Evolutionary conservation across 2,888 invertebrate genomes (phyloP), one percentile per base, ranked within the genome.

Genomic region (Dysmachus trigonus): DNA sequence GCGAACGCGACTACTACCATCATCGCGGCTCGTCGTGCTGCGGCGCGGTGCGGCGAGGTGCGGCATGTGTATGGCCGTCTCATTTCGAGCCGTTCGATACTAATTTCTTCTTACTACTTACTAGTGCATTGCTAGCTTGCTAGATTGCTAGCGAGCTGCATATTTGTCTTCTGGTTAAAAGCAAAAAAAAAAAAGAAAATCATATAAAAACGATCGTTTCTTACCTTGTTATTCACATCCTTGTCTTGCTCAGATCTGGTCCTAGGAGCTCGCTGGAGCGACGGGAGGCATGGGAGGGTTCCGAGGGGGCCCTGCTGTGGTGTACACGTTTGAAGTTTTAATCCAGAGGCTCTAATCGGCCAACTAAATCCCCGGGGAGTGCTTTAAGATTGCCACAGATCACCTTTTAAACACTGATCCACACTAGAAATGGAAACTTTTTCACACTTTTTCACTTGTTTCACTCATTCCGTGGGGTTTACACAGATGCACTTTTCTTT

Each of bases 111-210:
- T 81, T 53, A 81, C 53, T 81, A 33, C 62, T 62, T 82, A 62
- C 71, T 35, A 53, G 22, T 33, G 35, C 35, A 31, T 38, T 77
- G 77, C 47, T 47, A 47, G 47, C 47, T 10, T 15, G 38, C 13
- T n/a, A n/a, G n/a, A n/a, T n/a, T 31, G 71, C 10, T 71, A 82
- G 82, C 33, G 8, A 33, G 71, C 22, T 53, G 71, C 82, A 82
- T 82, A 82, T 71, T 82, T 82, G 82, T 82, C 82, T 33, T n/a
- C n/a, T n/a, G n/a, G 82, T 79, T 41, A 82, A 38, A 82, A 82
- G n/a, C n/a, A n/a, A n/a, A n/a, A n/a, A n/a, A n/a, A n/a, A n/a
- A n/a, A n/a, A n/a, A n/a, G n/a, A n/a, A n/a, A n/a, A n/a, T n/a
- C n/a, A n/a, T n/a, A 18, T 10, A 82, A 71, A 53, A 30, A 77